Evolutionary conservation across 1,140 invertebrate species (phyloP).

Genomic region (Eumaeus atala): DNA sequence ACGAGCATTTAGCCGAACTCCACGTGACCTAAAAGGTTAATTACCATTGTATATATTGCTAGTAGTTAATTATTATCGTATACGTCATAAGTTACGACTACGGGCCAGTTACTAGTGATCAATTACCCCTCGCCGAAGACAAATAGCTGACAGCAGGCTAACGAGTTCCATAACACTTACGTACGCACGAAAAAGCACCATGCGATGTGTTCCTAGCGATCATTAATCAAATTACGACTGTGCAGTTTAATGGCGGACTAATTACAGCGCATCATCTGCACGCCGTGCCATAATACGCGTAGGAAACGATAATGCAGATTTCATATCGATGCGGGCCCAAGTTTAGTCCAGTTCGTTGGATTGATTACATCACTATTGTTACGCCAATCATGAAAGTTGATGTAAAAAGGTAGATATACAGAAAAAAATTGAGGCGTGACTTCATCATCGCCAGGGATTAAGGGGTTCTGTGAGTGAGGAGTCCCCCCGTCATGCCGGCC

Average conservation of each 20-base stretch:
- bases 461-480: no score
- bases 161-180: slow-evolving; percentile 4
- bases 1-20: no score
- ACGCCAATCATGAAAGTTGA: background rate
- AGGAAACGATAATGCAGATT: slow-evolving; percentile 6
- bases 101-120: no score
- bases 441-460: no score
- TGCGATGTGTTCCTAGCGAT: slow-evolving; percentile 22
- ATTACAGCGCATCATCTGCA: slow-evolving; percentile 55
- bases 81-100: background rate
- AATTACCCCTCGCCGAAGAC: background rate
- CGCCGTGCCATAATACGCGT: slow-evolving; percentile 18
- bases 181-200: background rate
- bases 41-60: no score
- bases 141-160: background rate
- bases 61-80: no score
- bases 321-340: slow-evolving; percentile 1
- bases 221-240: slow-evolving; percentile 60
- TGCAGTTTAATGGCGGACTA: slow-evolving; percentile 55
- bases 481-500: no score
- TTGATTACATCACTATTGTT: background rate
- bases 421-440: no score
- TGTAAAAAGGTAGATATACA: background rate
- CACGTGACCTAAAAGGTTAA: no score
- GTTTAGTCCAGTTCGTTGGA: slow-evolving; percentile 3